Conservation (phyloP, 2,113 vertebrate species). For the Brachirus orientalis region DNA sequence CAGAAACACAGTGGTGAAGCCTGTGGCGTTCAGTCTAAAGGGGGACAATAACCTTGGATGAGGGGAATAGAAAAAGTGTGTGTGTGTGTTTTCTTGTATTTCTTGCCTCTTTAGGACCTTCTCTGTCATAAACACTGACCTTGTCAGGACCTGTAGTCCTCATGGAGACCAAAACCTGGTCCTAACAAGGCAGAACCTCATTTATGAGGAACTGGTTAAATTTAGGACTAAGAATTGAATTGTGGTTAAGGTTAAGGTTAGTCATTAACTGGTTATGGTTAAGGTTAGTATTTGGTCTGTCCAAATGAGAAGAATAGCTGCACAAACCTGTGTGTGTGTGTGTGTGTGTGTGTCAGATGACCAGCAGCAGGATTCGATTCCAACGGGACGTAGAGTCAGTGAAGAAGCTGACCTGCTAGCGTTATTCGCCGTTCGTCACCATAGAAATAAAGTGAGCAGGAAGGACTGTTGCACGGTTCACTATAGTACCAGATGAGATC, state of each 20-base stretch:
- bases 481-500: no score
- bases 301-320: constrained; percentile 12
- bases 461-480: no score
- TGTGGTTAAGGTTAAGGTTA: not conserved
- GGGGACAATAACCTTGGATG: no score
- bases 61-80: not conserved
- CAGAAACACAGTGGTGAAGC: constrained; percentile 14
- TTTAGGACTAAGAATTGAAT: no score
- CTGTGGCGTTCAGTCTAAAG: no score
- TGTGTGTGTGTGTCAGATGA: constrained; percentile 19
- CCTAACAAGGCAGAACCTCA: no score
- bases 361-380: constrained; percentile 21
- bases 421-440: constrained; percentile 29
- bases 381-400: constrained; percentile 21
- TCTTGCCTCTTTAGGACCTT: no score
- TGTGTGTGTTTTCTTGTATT: constrained; percentile 1
- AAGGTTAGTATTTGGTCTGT: not conserved
- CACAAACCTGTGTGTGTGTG: constrained; percentile 16
- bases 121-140: no score
- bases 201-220: no score
- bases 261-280: not conserved
- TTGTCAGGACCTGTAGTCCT: no score
- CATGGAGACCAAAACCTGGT: no score
- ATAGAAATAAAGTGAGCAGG: constrained; percentile 25
- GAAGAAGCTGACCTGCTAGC: constrained; percentile 41